Evolutionary conservation across 2,888 invertebrate species (phyloP).

Genomic region (Steinernema carpocapsae): DNA sequence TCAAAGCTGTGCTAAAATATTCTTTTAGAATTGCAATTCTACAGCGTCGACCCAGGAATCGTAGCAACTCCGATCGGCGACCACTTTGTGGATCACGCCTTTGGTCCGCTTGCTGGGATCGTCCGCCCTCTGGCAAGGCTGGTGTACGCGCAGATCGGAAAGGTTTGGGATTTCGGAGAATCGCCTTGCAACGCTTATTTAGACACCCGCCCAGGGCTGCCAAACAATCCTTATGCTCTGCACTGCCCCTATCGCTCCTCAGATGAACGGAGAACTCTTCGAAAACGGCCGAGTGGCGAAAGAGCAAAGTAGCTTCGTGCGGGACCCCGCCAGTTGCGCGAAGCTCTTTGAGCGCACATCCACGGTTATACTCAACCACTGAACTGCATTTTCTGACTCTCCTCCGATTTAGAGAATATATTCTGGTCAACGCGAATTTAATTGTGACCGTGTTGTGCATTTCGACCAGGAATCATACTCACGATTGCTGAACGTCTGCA

Average conservation of each 20-base stretch:
- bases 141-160: background rate
- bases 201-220: slow-evolving; percentile 8
- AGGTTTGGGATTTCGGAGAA: background rate
- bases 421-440: background rate
- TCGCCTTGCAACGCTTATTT: background rate
- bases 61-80: slow-evolving; percentile 25
- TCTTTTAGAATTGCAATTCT: background rate
- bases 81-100: background rate
- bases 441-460: too few species aligned
- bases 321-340: background rate
- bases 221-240: slow-evolving; percentile 11
- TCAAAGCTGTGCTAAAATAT: background rate
- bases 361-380: background rate
- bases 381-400: too few species aligned
- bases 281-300: background rate
- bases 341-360: background rate
- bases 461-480: background rate
- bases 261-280: slow-evolving; percentile 8
- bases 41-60: slow-evolving; percentile 30
- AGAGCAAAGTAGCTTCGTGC: background rate
- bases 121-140: background rate
- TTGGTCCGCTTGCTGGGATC: background rate
- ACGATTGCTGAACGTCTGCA: background rate
- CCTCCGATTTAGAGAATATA: background rate
- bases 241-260: background rate